Percentiles rank a stretch among this genome's conserved stretches.
phyloP scores from a whole-genome alignment of 2,113 vertebrate species.

The Dascyllus trimaculatus region DNA sequence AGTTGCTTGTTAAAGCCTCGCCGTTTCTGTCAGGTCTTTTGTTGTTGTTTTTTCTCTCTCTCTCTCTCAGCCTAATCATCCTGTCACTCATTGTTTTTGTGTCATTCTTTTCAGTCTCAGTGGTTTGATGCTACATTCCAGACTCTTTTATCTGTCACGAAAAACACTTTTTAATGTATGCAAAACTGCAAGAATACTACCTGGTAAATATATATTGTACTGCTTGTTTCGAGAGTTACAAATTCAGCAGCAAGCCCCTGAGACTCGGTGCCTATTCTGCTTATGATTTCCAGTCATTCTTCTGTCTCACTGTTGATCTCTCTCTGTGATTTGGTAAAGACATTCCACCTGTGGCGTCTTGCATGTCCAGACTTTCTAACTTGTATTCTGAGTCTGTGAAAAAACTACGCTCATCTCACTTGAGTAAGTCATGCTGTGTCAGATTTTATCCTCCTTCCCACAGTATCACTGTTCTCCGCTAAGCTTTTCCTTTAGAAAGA shows the following conservation, averaged over 20 bases:
- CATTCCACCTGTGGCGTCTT: slow-evolving; percentile 89
- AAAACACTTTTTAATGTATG: slow-evolving; percentile 15
- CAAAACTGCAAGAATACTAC: background rate
- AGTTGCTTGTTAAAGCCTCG: background rate
- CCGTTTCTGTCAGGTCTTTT: slow-evolving; percentile 41
- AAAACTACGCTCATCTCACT: slow-evolving; percentile 90
- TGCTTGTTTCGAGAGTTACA: background rate
- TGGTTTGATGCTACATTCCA: slow-evolving; percentile 35
- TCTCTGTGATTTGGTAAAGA: slow-evolving; percentile 89
- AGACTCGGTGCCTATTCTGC: slow-evolving; percentile 37
- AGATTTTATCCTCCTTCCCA: slow-evolving; percentile 3
- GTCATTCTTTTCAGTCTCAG: slow-evolving; percentile 59
- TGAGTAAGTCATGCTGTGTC: slow-evolving; percentile 90
- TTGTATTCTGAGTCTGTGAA: slow-evolving; percentile 92
- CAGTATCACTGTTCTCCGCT: slow-evolving; percentile 21
- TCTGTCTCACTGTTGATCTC: slow-evolving; percentile 81
- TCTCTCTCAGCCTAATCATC: slow-evolving; percentile 19
- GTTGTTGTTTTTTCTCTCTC: background rate
- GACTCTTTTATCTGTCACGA: background rate
- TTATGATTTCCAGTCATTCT: slow-evolving; percentile 62
- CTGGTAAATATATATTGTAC: background rate
- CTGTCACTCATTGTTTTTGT: slow-evolving; percentile 27
- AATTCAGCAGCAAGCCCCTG: slow-evolving; percentile 51
- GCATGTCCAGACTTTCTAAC: slow-evolving; percentile 85
- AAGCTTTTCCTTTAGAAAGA: slow-evolving; percentile 11